phyloP scores from a whole-genome alignment of 2,113 vertebrate species.

The Crotalus tigris region DNA sequence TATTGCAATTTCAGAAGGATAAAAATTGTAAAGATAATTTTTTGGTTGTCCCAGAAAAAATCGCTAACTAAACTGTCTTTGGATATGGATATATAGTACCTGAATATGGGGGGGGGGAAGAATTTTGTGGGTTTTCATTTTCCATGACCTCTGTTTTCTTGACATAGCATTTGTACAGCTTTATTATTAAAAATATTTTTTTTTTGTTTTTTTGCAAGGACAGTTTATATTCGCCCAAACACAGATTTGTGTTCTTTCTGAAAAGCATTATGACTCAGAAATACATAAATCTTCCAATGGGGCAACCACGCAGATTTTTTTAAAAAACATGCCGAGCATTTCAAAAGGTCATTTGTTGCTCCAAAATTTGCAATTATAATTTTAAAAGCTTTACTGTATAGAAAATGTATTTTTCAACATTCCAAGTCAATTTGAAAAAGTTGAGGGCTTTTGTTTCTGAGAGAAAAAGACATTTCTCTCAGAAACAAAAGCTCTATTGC shows the following conservation, averaged over 20 bases:
- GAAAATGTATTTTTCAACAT: slow-evolving; percentile 43
- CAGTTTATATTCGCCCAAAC: not conserved
- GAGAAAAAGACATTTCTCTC: not conserved
- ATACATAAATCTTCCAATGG: slow-evolving; percentile 24
- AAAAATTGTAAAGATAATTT: not conserved
- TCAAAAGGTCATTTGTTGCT: slow-evolving; percentile 37
- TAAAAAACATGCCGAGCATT: slow-evolving; percentile 45
- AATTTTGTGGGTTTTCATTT: not conserved
- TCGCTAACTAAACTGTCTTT: not conserved
- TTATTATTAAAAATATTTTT: slow-evolving; percentile 3
- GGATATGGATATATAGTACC: not conserved
- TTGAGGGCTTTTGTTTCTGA: not conserved
- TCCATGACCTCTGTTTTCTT: not conserved
- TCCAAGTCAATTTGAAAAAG: slow-evolving; percentile 26
- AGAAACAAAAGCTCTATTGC: slow-evolving; percentile 23
- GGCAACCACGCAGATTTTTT: slow-evolving; percentile 7
- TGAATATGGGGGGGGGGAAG: not conserved
- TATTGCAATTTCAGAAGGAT: not conserved
- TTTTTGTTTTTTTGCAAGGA: not conserved
- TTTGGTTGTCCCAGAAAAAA: not conserved
- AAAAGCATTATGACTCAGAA: slow-evolving; percentile 26
- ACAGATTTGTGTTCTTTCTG: not conserved
- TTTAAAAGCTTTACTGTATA: slow-evolving; percentile 26
- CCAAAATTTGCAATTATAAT: slow-evolving; percentile 37
- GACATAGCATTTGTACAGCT: not conserved